Conservation (phyloP, 2,888 invertebrate species). For the Lepidochrysops patricia region DNA sequence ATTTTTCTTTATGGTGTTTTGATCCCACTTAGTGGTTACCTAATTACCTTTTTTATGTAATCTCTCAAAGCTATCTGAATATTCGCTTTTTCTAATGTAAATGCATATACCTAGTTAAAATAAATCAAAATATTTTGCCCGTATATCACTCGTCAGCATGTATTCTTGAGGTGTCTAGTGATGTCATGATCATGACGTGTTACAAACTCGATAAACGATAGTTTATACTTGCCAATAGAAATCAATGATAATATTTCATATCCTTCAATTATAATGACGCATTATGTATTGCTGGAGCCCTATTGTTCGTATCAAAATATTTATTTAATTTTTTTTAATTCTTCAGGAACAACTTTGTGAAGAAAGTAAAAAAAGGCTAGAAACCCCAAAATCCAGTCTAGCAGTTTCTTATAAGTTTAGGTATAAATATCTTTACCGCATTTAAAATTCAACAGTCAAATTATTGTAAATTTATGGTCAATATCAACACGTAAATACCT, state of each 20-base stretch:
- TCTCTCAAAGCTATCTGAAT: too few species aligned
- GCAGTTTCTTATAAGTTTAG: background rate
- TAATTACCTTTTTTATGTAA: too few species aligned
- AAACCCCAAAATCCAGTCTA: background rate
- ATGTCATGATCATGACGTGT: background rate
- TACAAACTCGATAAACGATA: background rate
- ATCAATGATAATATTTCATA: background rate
- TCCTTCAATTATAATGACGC: background rate
- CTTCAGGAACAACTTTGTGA: too few species aligned
- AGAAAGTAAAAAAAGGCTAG: too few species aligned
- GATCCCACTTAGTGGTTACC: background rate
- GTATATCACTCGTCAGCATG: background rate
- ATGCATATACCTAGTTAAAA: too few species aligned
- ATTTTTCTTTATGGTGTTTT: background rate
- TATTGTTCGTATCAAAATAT: background rate
- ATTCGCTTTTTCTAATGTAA: too few species aligned
- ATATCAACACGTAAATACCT: background rate
- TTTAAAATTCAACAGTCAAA: background rate
- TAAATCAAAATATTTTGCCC: too few species aligned
- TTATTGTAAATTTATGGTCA: background rate
- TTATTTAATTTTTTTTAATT: too few species aligned
- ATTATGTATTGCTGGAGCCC: background rate
- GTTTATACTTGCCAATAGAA: background rate
- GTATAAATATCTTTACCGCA: background rate
- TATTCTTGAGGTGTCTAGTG: background rate